Evolutionary conservation across 2,888 invertebrate species (phyloP).

Genomic region (Eudasyphora cyanicolor): DNA sequence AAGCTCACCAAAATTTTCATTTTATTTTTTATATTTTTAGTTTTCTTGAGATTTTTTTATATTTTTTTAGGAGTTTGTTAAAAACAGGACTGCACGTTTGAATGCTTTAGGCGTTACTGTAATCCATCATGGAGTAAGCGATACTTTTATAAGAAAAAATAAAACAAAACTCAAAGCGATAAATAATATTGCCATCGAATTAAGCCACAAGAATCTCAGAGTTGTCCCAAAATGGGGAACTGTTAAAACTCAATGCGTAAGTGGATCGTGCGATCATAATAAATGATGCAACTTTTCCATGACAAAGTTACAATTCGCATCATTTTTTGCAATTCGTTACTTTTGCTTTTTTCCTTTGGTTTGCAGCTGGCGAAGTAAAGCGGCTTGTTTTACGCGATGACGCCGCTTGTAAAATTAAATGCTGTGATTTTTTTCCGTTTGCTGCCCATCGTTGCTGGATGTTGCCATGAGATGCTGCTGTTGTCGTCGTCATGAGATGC

Average conservation of each 20-base stretch:
- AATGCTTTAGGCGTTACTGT: constrained; percentile 57
- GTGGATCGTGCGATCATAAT: constrained; percentile 25
- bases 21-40: too few species aligned
- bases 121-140: constrained; percentile 60
- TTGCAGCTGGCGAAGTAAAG: constrained; percentile 10
- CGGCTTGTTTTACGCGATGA: constrained; percentile 28
- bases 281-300: not conserved
- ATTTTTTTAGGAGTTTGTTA: constrained; percentile 5
- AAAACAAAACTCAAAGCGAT: constrained; percentile 21
- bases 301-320: constrained; percentile 57
- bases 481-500: too few species aligned
- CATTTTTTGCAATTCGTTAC: constrained; percentile 50
- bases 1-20: constrained; percentile 76
- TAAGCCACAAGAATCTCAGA: constrained; percentile 56
- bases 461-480: too few species aligned
- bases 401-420: constrained; percentile 34
- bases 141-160: constrained; percentile 57
- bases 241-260: constrained; percentile 16
- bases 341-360: constrained; percentile 16
- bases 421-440: constrained; percentile 47
- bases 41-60: not conserved
- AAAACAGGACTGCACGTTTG: constrained; percentile 43
- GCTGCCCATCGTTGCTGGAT: not conserved
- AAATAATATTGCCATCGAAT: constrained; percentile 40
- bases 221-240: too few species aligned